Conservation (phyloP, 2,797 vertebrate species). For the Sebastes paucispinis region DNA sequence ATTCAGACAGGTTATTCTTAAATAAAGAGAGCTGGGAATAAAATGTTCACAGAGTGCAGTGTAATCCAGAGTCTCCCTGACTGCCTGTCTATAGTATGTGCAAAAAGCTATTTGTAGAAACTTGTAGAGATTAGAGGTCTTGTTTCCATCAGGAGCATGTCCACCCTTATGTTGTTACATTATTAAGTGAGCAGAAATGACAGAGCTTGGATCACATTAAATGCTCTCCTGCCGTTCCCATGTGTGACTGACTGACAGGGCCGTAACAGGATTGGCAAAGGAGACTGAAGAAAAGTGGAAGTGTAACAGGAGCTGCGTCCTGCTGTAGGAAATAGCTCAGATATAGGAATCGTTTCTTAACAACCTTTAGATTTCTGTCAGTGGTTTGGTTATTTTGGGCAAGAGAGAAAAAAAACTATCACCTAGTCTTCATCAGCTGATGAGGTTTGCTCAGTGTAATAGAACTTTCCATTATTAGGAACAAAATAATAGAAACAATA, state of each 20-base stretch:
- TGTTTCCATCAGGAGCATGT: conserved; percentile 35
- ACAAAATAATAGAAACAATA: neutral
- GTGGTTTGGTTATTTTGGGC: neutral
- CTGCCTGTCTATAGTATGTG: conserved; percentile 4
- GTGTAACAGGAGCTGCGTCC: neutral
- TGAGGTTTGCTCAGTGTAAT: neutral
- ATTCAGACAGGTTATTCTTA: conserved; percentile 20
- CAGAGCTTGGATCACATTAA: conserved; percentile 39
- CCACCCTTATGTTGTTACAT: conserved; percentile 18
- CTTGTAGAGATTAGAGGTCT: conserved; percentile 39
- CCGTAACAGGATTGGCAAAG: neutral
- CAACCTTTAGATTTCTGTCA: neutral
- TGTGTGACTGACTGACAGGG: conserved; percentile 19
- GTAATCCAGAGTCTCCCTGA: conserved; percentile 19
- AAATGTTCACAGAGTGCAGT: conserved; percentile 1
- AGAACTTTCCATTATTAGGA: neutral
- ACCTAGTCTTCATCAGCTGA: neutral
- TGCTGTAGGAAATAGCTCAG: neutral
- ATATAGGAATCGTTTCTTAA: neutral
- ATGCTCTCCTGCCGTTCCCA: conserved; percentile 31
- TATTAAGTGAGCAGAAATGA: conserved; percentile 50
- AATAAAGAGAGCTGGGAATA: conserved; percentile 22
- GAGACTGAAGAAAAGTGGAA: neutral
- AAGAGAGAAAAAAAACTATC: neutral
- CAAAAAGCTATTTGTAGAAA: conserved; percentile 32